Evolutionary conservation across 2,113 vertebrate genomes (phyloP), one percentile per base, ranked within the genome.

Genomic region (Corythoichthys intestinalis): DNA sequence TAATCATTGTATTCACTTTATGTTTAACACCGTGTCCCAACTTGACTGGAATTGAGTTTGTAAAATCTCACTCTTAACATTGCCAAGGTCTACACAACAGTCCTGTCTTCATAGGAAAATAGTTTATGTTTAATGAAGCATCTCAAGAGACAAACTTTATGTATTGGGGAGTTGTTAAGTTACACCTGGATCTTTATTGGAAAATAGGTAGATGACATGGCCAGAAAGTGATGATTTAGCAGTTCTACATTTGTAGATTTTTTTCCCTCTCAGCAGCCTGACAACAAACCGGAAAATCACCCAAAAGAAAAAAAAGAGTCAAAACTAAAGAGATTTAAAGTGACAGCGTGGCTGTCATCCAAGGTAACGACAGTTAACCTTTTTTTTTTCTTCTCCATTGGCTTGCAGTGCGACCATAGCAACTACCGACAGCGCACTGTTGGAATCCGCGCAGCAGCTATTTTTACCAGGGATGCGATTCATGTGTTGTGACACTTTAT

Each of bases 381-480:
- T 79, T 81, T 74, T 60, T 37, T 57, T 54, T 35, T 35, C 34
- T 34, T 61, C 28, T 63, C 46, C 2, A 28, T 63, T 13, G 13
- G 11, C 46, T 34, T 17, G 66, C 12, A 5, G 52, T 0, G 65
- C 64, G 74, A 67, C 85, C 85, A 85, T 87, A 74, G 79, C 74
- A 83, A 85, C 83, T 37, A 34, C 49, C 76, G 73, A 70, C 65
- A 78, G 70, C 67, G 65, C 65, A 67, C 38, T 41, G 41, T 47
- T 67, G 62, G 67, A 66, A 73, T 70, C 6, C 13, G 66, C 17
- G 59, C 76, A 60, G 75, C 74, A 79, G 72, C 75, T 80, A 73
- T 79, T 79, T 85, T 79, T 78, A 74, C 57, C 74, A 53, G 53
- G 14, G 57, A 47, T 34, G 44, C 34, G 35, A 58, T 58, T 58